phyloP scores from a whole-genome alignment of 2,113 vertebrate genomes.

The Carettochelys insculpta region DNA sequence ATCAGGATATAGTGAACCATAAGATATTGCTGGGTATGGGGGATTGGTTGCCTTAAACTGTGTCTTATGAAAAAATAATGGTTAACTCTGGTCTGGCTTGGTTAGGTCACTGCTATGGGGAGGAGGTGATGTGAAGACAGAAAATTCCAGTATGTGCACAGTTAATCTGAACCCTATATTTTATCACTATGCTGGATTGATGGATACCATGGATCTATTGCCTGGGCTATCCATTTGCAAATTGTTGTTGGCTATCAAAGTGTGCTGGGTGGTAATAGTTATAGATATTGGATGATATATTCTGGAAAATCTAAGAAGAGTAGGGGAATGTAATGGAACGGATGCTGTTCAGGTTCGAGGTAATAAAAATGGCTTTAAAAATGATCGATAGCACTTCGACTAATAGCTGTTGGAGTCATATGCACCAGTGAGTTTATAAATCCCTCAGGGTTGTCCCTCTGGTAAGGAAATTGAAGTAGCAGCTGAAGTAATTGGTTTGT shows the following conservation, averaged over 20 bases:
- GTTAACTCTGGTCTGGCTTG: not conserved
- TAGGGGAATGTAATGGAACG: not conserved
- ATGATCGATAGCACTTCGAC: conserved; percentile 15
- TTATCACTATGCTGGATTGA: accelerated
- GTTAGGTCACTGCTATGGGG: accelerated
- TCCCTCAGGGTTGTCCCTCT: conserved; percentile 17
- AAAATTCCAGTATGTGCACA: not conserved
- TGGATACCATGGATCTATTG: not conserved
- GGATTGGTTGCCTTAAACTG: not conserved
- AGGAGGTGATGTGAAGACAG: not conserved
- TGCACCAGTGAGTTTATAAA: conserved; percentile 20
- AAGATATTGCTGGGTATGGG: accelerated
- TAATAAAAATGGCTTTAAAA: not conserved
- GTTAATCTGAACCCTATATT: not conserved
- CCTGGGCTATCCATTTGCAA: not conserved
- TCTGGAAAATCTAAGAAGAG: not conserved
- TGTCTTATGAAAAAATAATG: not conserved
- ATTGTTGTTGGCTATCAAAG: accelerated
- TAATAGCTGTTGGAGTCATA: conserved; percentile 15
- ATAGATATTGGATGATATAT: accelerated
- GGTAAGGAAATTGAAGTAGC: not conserved
- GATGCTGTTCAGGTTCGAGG: not conserved
- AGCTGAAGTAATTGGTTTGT: not conserved
- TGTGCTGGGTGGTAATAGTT: not conserved
- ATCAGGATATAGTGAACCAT: not conserved